phyloP scores from a whole-genome alignment of 1,140 invertebrate species.

The Aphis craccivora region DNA sequence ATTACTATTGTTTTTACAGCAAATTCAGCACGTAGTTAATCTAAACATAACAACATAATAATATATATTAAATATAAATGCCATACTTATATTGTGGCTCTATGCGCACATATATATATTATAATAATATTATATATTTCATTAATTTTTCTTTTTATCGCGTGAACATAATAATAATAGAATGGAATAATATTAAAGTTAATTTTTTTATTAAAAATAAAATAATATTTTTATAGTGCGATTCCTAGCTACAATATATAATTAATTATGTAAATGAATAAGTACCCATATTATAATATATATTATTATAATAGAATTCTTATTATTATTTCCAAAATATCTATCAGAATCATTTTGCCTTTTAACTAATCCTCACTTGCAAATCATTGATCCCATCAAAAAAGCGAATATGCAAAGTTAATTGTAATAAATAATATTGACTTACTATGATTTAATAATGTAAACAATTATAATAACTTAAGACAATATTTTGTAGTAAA shows the following conservation, averaged over 20 bases:
- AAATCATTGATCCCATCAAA: background rate
- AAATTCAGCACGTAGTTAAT: background rate
- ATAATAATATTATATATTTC: background rate
- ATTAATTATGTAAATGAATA: too few species aligned
- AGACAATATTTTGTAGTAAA: too few species aligned
- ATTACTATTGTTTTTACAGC: background rate
- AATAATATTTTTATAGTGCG: too few species aligned
- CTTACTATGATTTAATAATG: too few species aligned
- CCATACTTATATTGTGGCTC: too few species aligned
- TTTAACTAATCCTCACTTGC: background rate
- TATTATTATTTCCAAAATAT: background rate
- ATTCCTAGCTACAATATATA: too few species aligned
- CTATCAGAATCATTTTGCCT: background rate
- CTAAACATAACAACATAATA: background rate
- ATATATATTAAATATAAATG: background rate
- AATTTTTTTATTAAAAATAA: too few species aligned
- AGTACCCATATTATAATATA: too few species aligned
- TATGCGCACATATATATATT: background rate
- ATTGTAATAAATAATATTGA: background rate
- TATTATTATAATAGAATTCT: too few species aligned
- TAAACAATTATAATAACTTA: too few species aligned
- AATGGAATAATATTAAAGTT: too few species aligned
- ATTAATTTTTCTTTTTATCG: background rate
- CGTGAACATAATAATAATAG: background rate
- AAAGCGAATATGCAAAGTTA: background rate